Evolutionary conservation across 2,797 vertebrate genomes (phyloP), one percentile per base, ranked within the genome.

Genomic region (Avahi laniger): DNA sequence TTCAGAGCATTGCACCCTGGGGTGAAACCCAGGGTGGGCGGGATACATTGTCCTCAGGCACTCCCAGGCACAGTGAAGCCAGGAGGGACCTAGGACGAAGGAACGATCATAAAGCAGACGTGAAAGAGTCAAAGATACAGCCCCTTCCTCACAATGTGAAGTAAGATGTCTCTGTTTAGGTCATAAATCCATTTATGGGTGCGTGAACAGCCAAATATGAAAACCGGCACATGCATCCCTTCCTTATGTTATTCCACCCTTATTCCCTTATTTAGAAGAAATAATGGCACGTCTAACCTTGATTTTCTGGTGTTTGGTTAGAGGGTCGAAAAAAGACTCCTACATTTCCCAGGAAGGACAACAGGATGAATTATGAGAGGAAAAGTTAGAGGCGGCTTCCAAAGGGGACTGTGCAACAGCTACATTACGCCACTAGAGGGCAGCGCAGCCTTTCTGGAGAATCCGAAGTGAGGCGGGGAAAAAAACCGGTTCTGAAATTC

Each of bases 381-480:
- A 33, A 57, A 73, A 14, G 6, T n/a, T 20, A 18, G 15, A 20
- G 28, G 46, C 15, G 2, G 1, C 12, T 52, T 92, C 4, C 26
- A 5, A 79, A 63, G 63, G 28, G 61, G 33, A n/a, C 35, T 9
- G 28, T 67, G 91, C 78, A 92, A 48, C 79, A n/a, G n/a, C 85
- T 38, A 59, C 28, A 15, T 11, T 0, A 0, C 1, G 63, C 69
- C 95, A 91, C 73, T 54, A 91, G 97, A 91, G 91, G 78, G 52
- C 78, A 78, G 57, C 65, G 79, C 50, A 94, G 92, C 79, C 88
- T n/a, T 15, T 54, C 43, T 38, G 70, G 41, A 57, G 81, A 82
- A 14, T 59, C 61, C 20, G 17, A 35, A 61, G 48, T 13, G 18
- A 0, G 20, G 50, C 43, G 17, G 2, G 7, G 54, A 9, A 18